Percentiles rank a stretch among this genome's conserved stretches.
Conservation (phyloP, 2,888 invertebrate genomes). For the Bimastos eiseni region DNA sequence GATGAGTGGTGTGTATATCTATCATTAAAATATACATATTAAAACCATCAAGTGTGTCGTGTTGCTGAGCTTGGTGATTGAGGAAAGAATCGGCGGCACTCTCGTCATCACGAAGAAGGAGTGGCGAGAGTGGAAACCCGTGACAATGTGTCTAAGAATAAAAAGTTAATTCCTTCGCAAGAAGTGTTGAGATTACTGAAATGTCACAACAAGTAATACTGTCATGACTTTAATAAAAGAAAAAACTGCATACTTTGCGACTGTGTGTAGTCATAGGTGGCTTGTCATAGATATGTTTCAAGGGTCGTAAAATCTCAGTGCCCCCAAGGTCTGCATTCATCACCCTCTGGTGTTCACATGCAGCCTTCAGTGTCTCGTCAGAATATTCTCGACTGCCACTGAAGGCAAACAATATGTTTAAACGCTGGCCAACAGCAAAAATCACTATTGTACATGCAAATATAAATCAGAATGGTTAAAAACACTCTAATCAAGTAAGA, state of each 20-base stretch:
- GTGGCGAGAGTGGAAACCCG: no score
- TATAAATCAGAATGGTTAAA: background rate
- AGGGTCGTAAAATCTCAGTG: constrained; percentile 54
- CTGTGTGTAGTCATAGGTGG: constrained; percentile 28
- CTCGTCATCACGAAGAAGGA: no score
- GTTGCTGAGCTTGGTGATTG: no score
- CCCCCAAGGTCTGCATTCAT: constrained; percentile 56
- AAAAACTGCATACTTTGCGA: background rate
- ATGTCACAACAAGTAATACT: no score
- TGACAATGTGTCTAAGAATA: no score
- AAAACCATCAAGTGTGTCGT: no score
- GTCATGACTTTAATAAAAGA: background rate
- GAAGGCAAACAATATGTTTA: background rate
- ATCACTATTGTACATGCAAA: background rate
- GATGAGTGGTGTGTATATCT: no score
- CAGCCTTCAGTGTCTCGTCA: constrained; percentile 47
- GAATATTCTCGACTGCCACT: constrained; percentile 48
- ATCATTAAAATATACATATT: no score
- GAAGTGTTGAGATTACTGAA: background rate
- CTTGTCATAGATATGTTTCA: constrained; percentile 48
- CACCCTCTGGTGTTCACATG: constrained; percentile 43
- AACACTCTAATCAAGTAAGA: background rate
- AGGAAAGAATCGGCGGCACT: no score
- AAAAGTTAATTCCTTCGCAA: no score
- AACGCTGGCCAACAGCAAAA: background rate